These are phyloP conservation scores for Hirundichthys speculiger DNA, from an alignment of 2,113 vertebrate species.

Conservation along the genomic window DNA sequence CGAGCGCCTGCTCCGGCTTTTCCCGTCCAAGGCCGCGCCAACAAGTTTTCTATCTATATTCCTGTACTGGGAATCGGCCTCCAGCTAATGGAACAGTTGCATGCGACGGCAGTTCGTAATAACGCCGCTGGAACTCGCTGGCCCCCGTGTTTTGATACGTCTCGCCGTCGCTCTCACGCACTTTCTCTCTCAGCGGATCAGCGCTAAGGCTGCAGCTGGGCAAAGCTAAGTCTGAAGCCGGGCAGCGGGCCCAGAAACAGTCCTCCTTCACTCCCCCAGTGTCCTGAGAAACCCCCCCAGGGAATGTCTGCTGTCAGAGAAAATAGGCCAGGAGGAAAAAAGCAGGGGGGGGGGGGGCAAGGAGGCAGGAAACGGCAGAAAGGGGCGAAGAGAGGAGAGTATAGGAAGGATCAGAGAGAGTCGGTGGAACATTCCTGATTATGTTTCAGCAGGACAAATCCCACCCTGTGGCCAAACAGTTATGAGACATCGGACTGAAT, in stretches of 20 bases:
- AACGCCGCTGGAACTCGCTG: constrained; percentile 52
- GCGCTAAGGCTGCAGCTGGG: constrained; percentile 68
- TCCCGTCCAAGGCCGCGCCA: constrained; percentile 36
- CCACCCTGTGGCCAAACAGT: constrained; percentile 58
- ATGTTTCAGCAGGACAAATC: constrained; percentile 69
- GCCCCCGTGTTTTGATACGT: constrained; percentile 62
- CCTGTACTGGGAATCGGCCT: constrained; percentile 46
- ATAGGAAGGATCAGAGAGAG: constrained; percentile 53
- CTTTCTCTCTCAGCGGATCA: constrained; percentile 57
- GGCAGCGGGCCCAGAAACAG: constrained; percentile 67
- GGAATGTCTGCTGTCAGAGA: constrained; percentile 72
- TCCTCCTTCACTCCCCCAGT: constrained; percentile 48
- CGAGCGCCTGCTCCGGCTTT: constrained; percentile 58
- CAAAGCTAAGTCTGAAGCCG: constrained; percentile 61
- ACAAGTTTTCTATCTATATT: constrained; percentile 63
- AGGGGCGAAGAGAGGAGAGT: constrained; percentile 35
- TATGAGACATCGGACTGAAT: constrained; percentile 56
- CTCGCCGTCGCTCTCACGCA: constrained; percentile 66
- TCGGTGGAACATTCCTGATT: constrained; percentile 74
- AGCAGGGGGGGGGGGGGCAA: constrained; percentile 32
- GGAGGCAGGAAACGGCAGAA: constrained; percentile 46
- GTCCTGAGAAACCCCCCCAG: constrained; percentile 68
- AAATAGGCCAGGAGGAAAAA: constrained; percentile 60
- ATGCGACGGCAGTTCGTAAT: constrained; percentile 59
- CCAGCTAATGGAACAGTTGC: constrained; percentile 60